Evolutionary conservation across 2,888 invertebrate species (phyloP).

Genomic region (Acholoe squamosa): DNA sequence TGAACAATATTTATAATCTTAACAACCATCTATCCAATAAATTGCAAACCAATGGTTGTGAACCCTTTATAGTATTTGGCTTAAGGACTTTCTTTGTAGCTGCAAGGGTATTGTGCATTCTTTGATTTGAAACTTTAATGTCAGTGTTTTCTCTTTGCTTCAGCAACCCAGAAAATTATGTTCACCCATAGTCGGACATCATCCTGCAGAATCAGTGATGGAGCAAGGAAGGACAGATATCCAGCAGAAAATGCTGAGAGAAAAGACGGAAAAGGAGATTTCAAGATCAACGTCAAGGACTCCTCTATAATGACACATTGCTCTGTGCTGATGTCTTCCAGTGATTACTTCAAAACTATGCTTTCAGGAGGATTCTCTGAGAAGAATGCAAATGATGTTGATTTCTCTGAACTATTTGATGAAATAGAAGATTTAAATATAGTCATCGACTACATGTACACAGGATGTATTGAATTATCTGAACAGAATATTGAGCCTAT

Average conservation of each 20-base stretch:
- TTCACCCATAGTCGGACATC: no score
- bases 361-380: conserved; percentile 19
- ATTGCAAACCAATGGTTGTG: no score
- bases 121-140: no score
- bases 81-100: no score
- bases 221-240: background rate
- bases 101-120: no score
- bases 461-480: background rate
- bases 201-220: no score
- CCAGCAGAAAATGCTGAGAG: background rate
- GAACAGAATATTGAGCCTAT: background rate
- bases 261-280: background rate
- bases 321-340: background rate
- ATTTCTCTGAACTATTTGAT: background rate
- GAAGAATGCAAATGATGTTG: background rate
- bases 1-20: no score
- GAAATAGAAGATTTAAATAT: background rate
- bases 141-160: no score
- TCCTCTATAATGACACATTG: background rate
- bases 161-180: no score
- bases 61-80: no score
- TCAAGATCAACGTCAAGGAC: background rate
- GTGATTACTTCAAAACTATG: conserved; percentile 16
- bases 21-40: no score
- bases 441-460: background rate